These are phyloP conservation scores for Machaerirhynchus nigripectus DNA, from an alignment of 2,113 vertebrate species.

Conservation along the genomic window DNA sequence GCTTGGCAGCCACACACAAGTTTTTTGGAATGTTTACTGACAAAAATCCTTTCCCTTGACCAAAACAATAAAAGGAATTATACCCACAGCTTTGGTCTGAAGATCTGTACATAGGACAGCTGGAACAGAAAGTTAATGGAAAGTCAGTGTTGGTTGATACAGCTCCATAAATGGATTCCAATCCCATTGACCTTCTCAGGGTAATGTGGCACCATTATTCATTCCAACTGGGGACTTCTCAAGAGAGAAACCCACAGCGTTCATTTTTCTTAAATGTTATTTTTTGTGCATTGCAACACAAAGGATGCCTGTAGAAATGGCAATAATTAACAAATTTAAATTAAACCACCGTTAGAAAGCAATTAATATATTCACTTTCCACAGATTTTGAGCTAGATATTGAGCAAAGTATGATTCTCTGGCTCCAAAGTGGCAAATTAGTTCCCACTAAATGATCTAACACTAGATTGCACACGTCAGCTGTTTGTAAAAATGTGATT, in stretches of 20 bases:
- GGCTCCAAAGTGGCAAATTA: neutral
- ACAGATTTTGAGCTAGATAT: neutral
- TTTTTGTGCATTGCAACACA: neutral
- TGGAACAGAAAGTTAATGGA: neutral
- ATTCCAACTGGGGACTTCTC: neutral
- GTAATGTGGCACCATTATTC: neutral
- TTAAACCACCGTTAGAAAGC: neutral
- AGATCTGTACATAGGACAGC: neutral
- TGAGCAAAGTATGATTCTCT: neutral
- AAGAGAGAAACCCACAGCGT: neutral
- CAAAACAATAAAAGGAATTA: slow-evolving; percentile 29
- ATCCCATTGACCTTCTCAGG: neutral
- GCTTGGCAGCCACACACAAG: neutral
- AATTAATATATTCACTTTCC: neutral
- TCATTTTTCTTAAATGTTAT: neutral
- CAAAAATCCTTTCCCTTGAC: slow-evolving; percentile 22
- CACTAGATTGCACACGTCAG: fast-evolving
- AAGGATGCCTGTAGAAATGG: neutral
- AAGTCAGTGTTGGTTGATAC: neutral
- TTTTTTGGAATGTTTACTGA: slow-evolving; percentile 17
- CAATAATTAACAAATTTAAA: neutral
- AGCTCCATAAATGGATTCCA: neutral
- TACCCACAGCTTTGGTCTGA: neutral
- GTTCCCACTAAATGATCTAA: neutral
- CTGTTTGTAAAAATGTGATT: neutral